Evolutionary conservation across 2,888 invertebrate species (phyloP), one percentile per base, ranked within the genome.

Genomic region (Agriotes lineatus): DNA sequence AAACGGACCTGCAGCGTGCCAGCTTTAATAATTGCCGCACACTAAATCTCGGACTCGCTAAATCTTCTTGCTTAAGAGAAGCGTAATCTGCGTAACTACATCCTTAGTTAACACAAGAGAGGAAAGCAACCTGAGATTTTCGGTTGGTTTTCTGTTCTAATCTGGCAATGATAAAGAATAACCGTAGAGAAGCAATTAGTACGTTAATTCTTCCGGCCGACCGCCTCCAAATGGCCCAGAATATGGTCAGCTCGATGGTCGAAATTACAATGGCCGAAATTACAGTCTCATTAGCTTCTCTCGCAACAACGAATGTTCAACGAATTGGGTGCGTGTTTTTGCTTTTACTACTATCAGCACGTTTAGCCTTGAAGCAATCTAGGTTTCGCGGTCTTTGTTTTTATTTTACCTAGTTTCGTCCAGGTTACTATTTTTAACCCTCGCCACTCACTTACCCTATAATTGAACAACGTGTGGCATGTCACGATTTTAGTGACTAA

Each of bases 201-300:
- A 14, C 20, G 25, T 20, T 20, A 20, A 48, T 25, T 48, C 22
- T 20, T 48, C 48, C 25, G 1, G 3, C 14, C 18, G 22, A 22
- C 5, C 12, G 22, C 22, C 7, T 48, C 20, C 12, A 48, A 48
- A 48, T 20, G 48, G 10, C 22, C 48, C 12, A 25, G 48, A 25
- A 14, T 48, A 48, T 48, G 48, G 48, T 48, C 22, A 48, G 48
- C 22, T 48, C 12, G 14, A 48, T 48, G 48, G 48, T 10, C n/a
- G 16, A 20, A 45, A 45, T 19, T 20, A 16, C 48, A 10, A 48
- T 48, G 22, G 22, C 22, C 3, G 22, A 48, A 48, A 48, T 48
- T 48, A 48, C 48, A 25, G 22, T 48, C 25, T 48, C 48, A 48
- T 48, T 48, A 48, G 48, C 48, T 12, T 14, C 12, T 48, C 12